phyloP scores from a whole-genome alignment of 2,797 vertebrate species.

The Chaunax sp. region DNA sequence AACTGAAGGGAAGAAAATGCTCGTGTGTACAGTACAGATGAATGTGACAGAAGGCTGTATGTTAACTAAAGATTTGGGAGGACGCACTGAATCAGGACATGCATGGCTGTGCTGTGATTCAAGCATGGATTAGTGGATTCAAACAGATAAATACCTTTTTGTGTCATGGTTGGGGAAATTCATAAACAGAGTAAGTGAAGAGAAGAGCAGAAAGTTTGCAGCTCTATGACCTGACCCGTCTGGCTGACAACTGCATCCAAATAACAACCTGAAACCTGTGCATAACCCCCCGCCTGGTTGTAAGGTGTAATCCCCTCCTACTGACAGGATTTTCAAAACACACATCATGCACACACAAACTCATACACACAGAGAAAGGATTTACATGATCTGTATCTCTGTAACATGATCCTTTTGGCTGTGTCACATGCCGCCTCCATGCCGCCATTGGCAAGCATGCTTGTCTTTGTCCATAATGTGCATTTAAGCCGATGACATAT shows the following conservation, averaged over 20 bases:
- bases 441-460: slow-evolving; percentile 32
- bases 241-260: slow-evolving; percentile 49
- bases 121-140: neutral
- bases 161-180: neutral
- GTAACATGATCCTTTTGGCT: slow-evolving; percentile 28
- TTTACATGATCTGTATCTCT: slow-evolving; percentile 52
- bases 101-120: slow-evolving; percentile 5
- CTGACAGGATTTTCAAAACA: slow-evolving; percentile 48
- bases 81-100: slow-evolving; percentile 7
- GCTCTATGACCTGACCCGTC: neutral
- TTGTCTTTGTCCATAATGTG: slow-evolving; percentile 15
- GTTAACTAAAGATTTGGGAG: slow-evolving; percentile 2
- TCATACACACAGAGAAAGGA: slow-evolving; percentile 15
- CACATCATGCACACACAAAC: slow-evolving; percentile 13
- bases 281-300: slow-evolving; percentile 12
- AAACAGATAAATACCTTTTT: neutral
- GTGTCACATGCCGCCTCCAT: slow-evolving; percentile 25
- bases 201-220: slow-evolving; percentile 2
- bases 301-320: slow-evolving; percentile 44
- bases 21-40: slow-evolving; percentile 9
- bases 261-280: slow-evolving; percentile 53
- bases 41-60: neutral
- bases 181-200: neutral
- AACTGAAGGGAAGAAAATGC: slow-evolving; percentile 9
- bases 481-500: slow-evolving; percentile 10